phyloP scores from a whole-genome alignment of 1,140 invertebrate genomes.

The Drosophila funebris region DNA sequence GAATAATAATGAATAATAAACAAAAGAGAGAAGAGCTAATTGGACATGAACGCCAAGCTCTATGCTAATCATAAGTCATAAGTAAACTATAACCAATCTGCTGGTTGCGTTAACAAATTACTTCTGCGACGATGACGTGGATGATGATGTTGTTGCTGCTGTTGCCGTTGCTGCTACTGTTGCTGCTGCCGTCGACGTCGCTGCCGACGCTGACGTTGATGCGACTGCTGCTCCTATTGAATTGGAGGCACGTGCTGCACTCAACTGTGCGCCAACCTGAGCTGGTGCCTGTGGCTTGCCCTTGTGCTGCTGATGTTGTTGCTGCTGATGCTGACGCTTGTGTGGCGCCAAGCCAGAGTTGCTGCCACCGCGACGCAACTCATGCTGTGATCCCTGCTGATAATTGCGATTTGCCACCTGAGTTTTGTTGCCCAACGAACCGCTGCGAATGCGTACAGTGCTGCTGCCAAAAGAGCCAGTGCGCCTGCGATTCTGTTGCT shows the following conservation, averaged over 20 bases:
- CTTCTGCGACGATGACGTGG: slow-evolving; percentile 70
- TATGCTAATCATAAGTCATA: slow-evolving; percentile 60
- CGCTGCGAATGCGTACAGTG: slow-evolving; percentile 84
- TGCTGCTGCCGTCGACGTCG: slow-evolving; percentile 37
- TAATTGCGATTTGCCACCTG: slow-evolving; percentile 75
- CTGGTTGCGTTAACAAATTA: slow-evolving; percentile 54
- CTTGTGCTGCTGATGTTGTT: slow-evolving; percentile 55
- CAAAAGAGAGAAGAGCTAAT: slow-evolving; percentile 60
- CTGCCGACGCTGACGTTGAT: slow-evolving; percentile 22
- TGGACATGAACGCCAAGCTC: slow-evolving; percentile 22
- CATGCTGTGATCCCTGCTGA: slow-evolving; percentile 72
- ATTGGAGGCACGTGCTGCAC: slow-evolving; percentile 41
- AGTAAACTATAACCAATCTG: slow-evolving; percentile 63
- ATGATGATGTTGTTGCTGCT: slow-evolving; percentile 29
- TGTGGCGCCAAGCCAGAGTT: slow-evolving; percentile 69
- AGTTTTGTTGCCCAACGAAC: slow-evolving; percentile 79
- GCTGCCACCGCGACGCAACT: slow-evolving; percentile 72
- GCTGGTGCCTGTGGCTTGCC: slow-evolving; percentile 31
- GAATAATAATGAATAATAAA: slow-evolving; percentile 58
- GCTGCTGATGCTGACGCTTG: slow-evolving; percentile 59
- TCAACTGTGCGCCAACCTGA: slow-evolving; percentile 49
- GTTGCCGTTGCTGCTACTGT: slow-evolving; percentile 26
- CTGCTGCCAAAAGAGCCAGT: slow-evolving; percentile 83
- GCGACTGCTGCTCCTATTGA: slow-evolving; percentile 27
- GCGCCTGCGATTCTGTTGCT: slow-evolving; percentile 71